These are phyloP conservation scores for Onychorhynchus coronatus DNA, from an alignment of 2,113 vertebrate species.

Conservation along the genomic window DNA sequence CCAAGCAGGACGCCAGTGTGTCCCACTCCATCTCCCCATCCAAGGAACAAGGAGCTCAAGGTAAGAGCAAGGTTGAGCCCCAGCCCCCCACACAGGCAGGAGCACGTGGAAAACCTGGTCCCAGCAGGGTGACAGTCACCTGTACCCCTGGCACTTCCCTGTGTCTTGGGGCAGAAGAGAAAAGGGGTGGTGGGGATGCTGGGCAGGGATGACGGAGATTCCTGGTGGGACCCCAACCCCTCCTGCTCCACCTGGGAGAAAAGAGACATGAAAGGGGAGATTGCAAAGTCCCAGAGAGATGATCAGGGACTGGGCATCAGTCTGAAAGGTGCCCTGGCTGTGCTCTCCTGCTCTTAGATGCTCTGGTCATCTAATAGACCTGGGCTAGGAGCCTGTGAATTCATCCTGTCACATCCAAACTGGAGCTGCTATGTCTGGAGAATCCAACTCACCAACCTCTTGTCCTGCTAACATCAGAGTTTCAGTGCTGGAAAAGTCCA, in stretches of 20 bases:
- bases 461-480: not conserved
- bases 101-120: rapidly evolving
- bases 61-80: not conserved
- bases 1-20: not conserved
- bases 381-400: not conserved
- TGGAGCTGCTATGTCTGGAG: not conserved
- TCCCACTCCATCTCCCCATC: not conserved
- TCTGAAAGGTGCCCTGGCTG: not conserved
- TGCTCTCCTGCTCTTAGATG: not conserved
- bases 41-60: not conserved
- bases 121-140: not conserved
- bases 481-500: not conserved
- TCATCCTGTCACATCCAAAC: rapidly evolving
- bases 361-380: not conserved
- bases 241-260: not conserved
- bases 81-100: not conserved
- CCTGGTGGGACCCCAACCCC: not conserved
- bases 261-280: not conserved
- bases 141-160: not conserved
- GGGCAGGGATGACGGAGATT: not conserved
- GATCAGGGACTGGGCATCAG: not conserved
- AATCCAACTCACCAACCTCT: not conserved
- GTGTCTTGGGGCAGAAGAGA: not conserved
- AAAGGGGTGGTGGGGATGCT: not conserved
- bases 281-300: not conserved